These are phyloP conservation scores for Euphonia xanthogaster DNA, from an alignment of 2,797 vertebrate species.

Conservation along the genomic window DNA sequence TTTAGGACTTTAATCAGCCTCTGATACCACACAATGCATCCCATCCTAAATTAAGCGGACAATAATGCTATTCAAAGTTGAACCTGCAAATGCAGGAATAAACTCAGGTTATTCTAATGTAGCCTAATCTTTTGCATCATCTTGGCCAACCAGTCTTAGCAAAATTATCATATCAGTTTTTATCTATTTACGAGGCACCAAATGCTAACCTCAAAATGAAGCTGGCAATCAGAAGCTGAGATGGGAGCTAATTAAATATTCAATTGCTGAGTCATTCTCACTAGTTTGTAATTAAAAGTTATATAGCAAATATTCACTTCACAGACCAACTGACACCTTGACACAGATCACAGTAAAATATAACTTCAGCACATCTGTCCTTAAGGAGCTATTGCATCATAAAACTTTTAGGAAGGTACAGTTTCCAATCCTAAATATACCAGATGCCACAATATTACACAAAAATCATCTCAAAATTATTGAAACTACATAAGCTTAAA, in stretches of 20 bases:
- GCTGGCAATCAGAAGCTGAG: background rate
- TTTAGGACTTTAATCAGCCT: background rate
- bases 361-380: background rate
- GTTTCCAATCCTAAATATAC: background rate
- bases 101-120: background rate
- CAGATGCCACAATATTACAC: background rate
- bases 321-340: background rate
- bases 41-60: background rate
- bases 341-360: background rate
- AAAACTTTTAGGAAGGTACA: background rate
- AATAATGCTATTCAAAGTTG: background rate
- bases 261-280: background rate
- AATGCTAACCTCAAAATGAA: background rate
- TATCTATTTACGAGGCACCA: background rate
- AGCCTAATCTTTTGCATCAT: background rate
- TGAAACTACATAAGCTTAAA: background rate
- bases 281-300: background rate
- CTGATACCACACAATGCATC: background rate
- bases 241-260: background rate
- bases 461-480: background rate
- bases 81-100: background rate
- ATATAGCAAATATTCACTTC: background rate
- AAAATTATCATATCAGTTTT: background rate
- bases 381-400: background rate
- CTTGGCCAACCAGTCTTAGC: background rate